Evolutionary conservation across 2,888 invertebrate genomes (phyloP), one percentile per base, ranked within the genome.

Genomic region (Diaperis boleti): DNA sequence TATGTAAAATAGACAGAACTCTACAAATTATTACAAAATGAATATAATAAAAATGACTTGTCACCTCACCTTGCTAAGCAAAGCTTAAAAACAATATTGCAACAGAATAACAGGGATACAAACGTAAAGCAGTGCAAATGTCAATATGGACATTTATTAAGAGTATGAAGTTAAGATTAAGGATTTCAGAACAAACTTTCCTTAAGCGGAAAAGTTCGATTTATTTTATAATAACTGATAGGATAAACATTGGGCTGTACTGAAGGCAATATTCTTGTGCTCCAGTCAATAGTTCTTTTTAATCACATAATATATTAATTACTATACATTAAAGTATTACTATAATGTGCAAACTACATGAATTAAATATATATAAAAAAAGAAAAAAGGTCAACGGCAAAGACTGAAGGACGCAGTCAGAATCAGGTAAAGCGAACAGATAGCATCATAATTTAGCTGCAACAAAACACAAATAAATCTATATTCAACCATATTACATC

Each of bases 1-100:
- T 75, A 76, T 75, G 74, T 76, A 76, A 78, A 78, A 77, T 77
- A 77, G 73, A 75, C 71, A 69, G 73, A 75, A 74, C 71, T 75
- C 74, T 76, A 74, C 72, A 76, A 74, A 76, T 69, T 57, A 66
- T 72, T 74, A 76, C 73, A 74, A 72, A 74, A 74, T 62, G 67
- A 68, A 72, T 69, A 72, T 64, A 64, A 62, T 65, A 70, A 73
- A 71, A 73, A 72, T 73, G 72, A 76, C 73, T 74, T 66, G 69
- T 74, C 74, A 72, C 72, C 74, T 72, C 68, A 73, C 69, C 74
- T 75, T 73, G 76, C 76, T 69, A 77, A 77, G 77, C 77, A 71
- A 77, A 77, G 75, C 75, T 52, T 50, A 26, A 59, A 52, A 60
- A 60, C 59, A 62, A 50, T 62, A 62, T 44, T 54, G 44, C 49